Conservation (phyloP, 2,888 invertebrate species). For the Tiliacea citrago region DNA sequence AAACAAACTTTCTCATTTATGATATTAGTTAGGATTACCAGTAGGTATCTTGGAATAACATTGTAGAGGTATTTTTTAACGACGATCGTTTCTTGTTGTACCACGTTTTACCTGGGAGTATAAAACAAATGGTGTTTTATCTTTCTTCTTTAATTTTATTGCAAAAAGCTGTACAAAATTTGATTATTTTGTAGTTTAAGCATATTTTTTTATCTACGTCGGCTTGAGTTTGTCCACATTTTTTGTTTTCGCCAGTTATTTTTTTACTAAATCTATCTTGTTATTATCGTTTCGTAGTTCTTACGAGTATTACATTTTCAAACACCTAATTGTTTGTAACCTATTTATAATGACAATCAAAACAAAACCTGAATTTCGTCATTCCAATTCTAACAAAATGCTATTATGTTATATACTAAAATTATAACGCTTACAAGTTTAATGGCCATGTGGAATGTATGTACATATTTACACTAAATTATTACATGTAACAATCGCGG, state of each 20-base stretch:
- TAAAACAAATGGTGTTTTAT: not conserved
- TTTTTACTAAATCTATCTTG: too few relatives aligned
- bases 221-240: too few relatives aligned
- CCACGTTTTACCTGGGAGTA: not conserved
- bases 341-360: not conserved
- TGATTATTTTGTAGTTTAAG: not conserved
- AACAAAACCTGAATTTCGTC: slow-evolving; percentile 14
- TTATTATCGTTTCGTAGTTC: not conserved
- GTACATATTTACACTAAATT: slow-evolving; percentile 64
- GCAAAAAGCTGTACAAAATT: too few relatives aligned
- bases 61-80: not conserved
- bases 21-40: not conserved
- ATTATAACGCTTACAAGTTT: slow-evolving; percentile 40
- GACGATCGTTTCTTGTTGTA: too few relatives aligned
- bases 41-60: not conserved
- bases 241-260: not conserved
- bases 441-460: slow-evolving; percentile 54
- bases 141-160: not conserved
- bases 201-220: not conserved
- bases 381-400: slow-evolving; percentile 21
- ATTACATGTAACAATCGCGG: slow-evolving; percentile 35
- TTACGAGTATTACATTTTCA: not conserved
- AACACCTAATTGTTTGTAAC: slow-evolving; percentile 17
- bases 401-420: slow-evolving; percentile 16
- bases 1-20: too few relatives aligned